Evolutionary conservation across 2,888 invertebrate genomes (phyloP).

Genomic region (Xestobium rufovillosum): DNA sequence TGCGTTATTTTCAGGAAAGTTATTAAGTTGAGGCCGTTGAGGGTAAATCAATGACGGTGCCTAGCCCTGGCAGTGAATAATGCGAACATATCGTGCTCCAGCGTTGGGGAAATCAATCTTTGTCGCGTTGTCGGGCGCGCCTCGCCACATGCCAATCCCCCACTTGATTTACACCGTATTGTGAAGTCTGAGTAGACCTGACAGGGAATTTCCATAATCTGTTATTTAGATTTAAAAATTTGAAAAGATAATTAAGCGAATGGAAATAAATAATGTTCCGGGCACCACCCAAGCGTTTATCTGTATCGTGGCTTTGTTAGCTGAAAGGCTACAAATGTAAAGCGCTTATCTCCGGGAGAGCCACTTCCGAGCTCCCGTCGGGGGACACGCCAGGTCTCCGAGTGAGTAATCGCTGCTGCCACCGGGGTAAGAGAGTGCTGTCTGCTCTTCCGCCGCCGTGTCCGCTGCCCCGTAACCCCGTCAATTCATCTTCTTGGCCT

Average conservation of each 20-base stretch:
- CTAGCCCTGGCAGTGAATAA: conserved; percentile 36
- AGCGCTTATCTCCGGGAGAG: conserved; percentile 41
- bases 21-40: too few species aligned
- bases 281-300: conserved; percentile 27
- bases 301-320: conserved; percentile 31
- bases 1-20: too few species aligned
- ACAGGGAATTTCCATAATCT: conserved; percentile 33
- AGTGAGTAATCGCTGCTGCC: conserved; percentile 42
- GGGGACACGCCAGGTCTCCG: conserved; percentile 30
- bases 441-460: conserved; percentile 42
- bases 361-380: conserved; percentile 38
- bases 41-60: conserved; percentile 20
- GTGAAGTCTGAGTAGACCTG: conserved; percentile 27
- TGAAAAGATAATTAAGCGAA: conserved; percentile 4
- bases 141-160: conserved; percentile 40
- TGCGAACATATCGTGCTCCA: conserved; percentile 37
- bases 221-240: conserved; percentile 28
- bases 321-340: conserved; percentile 42
- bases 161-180: conserved; percentile 36
- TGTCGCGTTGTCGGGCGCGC: conserved; percentile 32
- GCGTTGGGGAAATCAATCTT: conserved; percentile 34
- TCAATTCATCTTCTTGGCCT: conserved; percentile 40
- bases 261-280: conserved; percentile 10
- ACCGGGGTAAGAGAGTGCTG: conserved; percentile 42
- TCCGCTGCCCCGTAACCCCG: conserved; percentile 41